Percentiles rank a stretch among this genome's conserved stretches.
Evolutionary conservation across 1,140 invertebrate genomes (phyloP).

Genomic region (Drosophila serrata): DNA sequence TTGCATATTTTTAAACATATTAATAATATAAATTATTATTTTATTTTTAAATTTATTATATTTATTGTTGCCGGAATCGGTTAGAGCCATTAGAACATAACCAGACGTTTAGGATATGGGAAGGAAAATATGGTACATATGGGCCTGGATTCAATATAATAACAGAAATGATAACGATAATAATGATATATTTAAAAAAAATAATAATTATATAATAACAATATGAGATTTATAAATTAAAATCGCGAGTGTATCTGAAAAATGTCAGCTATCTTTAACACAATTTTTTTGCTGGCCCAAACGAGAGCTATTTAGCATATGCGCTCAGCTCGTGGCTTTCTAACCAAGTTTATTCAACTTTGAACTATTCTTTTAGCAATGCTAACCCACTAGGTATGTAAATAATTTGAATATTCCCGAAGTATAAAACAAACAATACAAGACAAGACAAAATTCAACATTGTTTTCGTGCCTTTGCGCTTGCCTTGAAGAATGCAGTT

Average conservation of each 20-base stretch:
- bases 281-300: neutral
- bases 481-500: slow-evolving; percentile 31
- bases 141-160: too few relatives aligned
- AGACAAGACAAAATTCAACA: slow-evolving; percentile 2
- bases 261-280: slow-evolving; percentile 1
- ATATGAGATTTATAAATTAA: neutral
- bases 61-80: too few relatives aligned
- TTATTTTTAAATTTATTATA: too few relatives aligned
- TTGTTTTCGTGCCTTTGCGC: slow-evolving; percentile 7
- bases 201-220: neutral
- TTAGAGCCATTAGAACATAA: too few relatives aligned
- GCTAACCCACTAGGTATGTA: slow-evolving; percentile 18
- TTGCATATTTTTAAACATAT: too few relatives aligned
- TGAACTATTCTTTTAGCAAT: slow-evolving; percentile 35
- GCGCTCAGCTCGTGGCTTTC: slow-evolving; percentile 30
- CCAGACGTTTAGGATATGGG: too few relatives aligned
- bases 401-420: slow-evolving; percentile 43
- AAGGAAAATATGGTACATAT: too few relatives aligned
- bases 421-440: slow-evolving; percentile 3
- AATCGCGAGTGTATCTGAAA: neutral
- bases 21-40: too few relatives aligned
- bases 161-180: too few relatives aligned
- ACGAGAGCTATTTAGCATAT: slow-evolving; percentile 32
- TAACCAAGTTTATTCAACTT: slow-evolving; percentile 63
- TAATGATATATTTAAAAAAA: too few relatives aligned